phyloP scores from a whole-genome alignment of 2,113 vertebrate species.

The Nannobrachium achirus region DNA sequence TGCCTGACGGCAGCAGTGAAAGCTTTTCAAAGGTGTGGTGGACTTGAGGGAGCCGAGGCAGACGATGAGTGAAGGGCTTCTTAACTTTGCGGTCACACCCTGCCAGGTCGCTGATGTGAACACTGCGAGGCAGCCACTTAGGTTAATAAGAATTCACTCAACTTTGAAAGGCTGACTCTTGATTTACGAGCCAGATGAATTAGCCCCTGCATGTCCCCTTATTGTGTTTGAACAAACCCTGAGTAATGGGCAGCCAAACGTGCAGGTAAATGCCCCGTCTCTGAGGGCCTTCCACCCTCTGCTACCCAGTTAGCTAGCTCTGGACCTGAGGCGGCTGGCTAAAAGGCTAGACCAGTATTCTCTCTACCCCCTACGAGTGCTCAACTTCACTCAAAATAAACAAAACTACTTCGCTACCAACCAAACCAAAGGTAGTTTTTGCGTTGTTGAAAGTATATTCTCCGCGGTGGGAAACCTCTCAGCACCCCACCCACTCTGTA shows the following conservation, averaged over 20 bases:
- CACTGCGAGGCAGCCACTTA: constrained; percentile 44
- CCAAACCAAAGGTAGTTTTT: no score
- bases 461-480: no score
- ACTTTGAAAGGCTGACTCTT: constrained; percentile 36
- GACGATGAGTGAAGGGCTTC: constrained; percentile 5
- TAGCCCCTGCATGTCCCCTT: constrained; percentile 24
- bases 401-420: no score
- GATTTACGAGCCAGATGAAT: constrained; percentile 34
- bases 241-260: constrained; percentile 33
- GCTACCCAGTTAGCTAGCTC: constrained; percentile 35
- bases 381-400: no score
- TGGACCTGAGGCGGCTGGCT: no score
- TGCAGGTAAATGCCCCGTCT: constrained; percentile 25
- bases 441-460: no score
- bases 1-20: no score
- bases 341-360: no score
- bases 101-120: constrained; percentile 23
- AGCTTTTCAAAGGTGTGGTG: neutral
- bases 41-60: neutral
- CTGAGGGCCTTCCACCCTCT: constrained; percentile 6
- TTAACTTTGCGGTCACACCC: constrained; percentile 10
- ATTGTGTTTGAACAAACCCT: constrained; percentile 47
- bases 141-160: constrained; percentile 58
- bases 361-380: no score
- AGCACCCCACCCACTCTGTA: no score